These are phyloP conservation scores for Apis mellifera DNA, from an alignment of 1,140 invertebrate species.

Conservation along the genomic window Amel_HAv3.1 CM009932.2:6327501-6328000, in stretches of 20 bases:
- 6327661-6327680: not conserved
- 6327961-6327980: slow-evolving; percentile 71
- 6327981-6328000: slow-evolving; percentile 73
- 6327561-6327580: slow-evolving; percentile 63
- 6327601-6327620: slow-evolving; percentile 71
- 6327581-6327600: slow-evolving; percentile 65
- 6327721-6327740: slow-evolving; percentile 34
- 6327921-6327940: slow-evolving; percentile 75
- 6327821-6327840: slow-evolving; percentile 55
- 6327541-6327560: slow-evolving; percentile 11
- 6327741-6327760: not conserved
- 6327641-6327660: not conserved
- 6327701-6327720: not conserved
- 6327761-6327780: slow-evolving; percentile 8
- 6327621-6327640: slow-evolving; percentile 14
- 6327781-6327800: slow-evolving; percentile 68
- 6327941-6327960: slow-evolving; percentile 63
- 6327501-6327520: not conserved
- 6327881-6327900: slow-evolving; percentile 71
- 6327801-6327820: slow-evolving; percentile 63
- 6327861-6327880: slow-evolving; percentile 75
- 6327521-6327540: not conserved
- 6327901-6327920: slow-evolving; percentile 50
- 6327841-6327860: slow-evolving; percentile 64
- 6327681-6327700: not conserved